phyloP scores from a whole-genome alignment of 2,888 invertebrate genomes.

The Blastobasis lacticolella region DNA sequence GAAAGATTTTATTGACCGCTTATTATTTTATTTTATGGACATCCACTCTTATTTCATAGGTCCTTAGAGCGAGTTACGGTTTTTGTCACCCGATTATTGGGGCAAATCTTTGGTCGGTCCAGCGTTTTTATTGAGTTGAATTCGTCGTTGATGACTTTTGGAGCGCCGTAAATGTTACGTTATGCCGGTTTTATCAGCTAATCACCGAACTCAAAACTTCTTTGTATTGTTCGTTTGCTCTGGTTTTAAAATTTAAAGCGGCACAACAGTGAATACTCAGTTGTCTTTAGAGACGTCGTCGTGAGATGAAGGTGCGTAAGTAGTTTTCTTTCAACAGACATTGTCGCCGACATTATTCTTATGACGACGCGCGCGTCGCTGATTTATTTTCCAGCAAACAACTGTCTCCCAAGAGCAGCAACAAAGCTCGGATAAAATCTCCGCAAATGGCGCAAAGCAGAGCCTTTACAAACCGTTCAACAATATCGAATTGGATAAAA shows the following conservation, averaged over 20 bases:
- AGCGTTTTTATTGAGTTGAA: conserved; percentile 58
- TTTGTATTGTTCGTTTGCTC: no score
- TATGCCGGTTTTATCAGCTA: conserved; percentile 22
- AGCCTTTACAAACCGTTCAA: conserved; percentile 37
- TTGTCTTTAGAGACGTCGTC: no score
- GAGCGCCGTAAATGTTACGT: conserved; percentile 42
- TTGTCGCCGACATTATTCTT: conserved; percentile 1
- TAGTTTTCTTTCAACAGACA: no score
- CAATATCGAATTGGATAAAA: conserved; percentile 61
- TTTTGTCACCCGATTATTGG: conserved; percentile 64
- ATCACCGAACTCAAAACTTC: no score
- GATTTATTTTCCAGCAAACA: conserved; percentile 1
- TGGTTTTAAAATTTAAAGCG: no score
- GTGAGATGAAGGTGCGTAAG: conserved; percentile 2
- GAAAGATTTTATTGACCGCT: conserved; percentile 68
- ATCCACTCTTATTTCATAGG: conserved; percentile 69
- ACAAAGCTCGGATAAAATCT: conserved; percentile 15
- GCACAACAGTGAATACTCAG: no score
- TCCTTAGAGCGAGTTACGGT: conserved; percentile 56
- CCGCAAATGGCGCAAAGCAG: conserved; percentile 28
- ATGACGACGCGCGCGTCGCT: not conserved
- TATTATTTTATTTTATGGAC: conserved; percentile 73
- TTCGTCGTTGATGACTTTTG: conserved; percentile 41
- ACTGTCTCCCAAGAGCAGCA: conserved; percentile 14
- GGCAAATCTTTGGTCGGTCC: conserved; percentile 50